Evolutionary conservation across 2,888 invertebrate species (phyloP).

Genomic region (Drosophila melanosoma): DNA sequence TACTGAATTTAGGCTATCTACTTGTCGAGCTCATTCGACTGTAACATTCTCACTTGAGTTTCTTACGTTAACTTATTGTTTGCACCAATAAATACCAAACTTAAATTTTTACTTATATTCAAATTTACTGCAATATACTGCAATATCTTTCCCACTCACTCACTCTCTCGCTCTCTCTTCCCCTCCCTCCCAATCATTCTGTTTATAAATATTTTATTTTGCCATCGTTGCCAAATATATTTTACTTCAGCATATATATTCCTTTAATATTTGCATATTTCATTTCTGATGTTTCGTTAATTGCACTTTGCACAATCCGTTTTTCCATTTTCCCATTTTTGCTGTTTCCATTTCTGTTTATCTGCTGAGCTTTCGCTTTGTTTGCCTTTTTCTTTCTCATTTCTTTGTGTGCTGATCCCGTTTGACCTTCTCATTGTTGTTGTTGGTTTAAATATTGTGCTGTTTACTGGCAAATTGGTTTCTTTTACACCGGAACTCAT

Average conservation of each 20-base stretch:
- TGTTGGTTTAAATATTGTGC: slow-evolving; percentile 53
- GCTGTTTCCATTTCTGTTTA: slow-evolving; percentile 10
- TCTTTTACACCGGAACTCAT: slow-evolving; percentile 66
- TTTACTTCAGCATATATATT: slow-evolving; percentile 2
- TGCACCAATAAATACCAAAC: neutral
- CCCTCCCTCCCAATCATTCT: neutral
- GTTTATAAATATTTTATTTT: neutral
- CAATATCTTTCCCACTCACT: neutral
- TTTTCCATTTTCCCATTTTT: neutral
- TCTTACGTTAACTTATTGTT: neutral
- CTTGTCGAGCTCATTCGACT: neutral
- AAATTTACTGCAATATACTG: neutral
- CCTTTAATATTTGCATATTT: slow-evolving; percentile 15
- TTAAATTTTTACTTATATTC: too few relatives aligned
- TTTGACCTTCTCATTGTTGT: slow-evolving; percentile 46
- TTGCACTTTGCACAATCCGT: slow-evolving; percentile 45
- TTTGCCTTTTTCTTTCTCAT: neutral
- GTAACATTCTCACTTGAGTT: neutral
- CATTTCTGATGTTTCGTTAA: slow-evolving; percentile 45
- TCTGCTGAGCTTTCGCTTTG: slow-evolving; percentile 7
- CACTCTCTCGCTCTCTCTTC: neutral
- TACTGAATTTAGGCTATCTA: neutral
- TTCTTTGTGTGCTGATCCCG: slow-evolving; percentile 26
- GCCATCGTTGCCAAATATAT: neutral
- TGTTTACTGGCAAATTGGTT: slow-evolving; percentile 76